These are phyloP conservation scores for Passer domesticus DNA, from an alignment of 2,113 vertebrate species.

Conservation along the genomic window DNA sequence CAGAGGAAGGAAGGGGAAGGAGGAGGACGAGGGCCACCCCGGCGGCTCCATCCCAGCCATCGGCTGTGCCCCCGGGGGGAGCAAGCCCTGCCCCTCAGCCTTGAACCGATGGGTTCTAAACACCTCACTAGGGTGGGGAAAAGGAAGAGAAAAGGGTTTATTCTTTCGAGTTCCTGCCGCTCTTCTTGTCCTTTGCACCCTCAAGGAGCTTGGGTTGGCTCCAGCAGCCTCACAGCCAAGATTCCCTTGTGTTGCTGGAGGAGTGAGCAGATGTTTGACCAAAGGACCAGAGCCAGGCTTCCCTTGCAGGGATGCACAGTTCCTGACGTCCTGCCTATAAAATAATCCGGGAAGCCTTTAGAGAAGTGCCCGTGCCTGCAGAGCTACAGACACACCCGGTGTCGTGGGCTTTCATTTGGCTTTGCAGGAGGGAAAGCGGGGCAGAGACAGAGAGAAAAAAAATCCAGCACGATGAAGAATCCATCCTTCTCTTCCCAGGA, in stretches of 20 bases:
- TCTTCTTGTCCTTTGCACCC: background rate
- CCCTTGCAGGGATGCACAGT: background rate
- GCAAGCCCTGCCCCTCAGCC: background rate
- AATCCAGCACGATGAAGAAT: background rate
- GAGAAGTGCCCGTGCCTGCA: background rate
- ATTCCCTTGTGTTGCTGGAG: background rate
- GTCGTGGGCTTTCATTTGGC: background rate
- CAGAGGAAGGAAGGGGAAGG: background rate
- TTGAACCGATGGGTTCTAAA: background rate
- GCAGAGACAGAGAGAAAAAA: background rate
- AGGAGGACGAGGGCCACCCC: background rate
- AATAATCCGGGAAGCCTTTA: background rate
- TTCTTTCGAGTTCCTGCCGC: background rate
- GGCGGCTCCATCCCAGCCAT: background rate
- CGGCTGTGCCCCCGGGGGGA: background rate
- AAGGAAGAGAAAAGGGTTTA: background rate
- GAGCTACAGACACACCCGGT: background rate
- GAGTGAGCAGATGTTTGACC: background rate
- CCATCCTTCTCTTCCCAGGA: background rate
- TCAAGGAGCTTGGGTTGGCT: background rate
- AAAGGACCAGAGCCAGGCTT: background rate
- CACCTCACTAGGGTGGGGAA: background rate
- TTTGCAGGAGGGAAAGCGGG: background rate
- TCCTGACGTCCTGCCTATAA: background rate
- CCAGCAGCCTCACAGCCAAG: background rate